Evolutionary conservation across 1,140 invertebrate genomes (phyloP), one percentile per base, ranked within the genome.

Genomic region (Metopolophium dirhodum): DNA sequence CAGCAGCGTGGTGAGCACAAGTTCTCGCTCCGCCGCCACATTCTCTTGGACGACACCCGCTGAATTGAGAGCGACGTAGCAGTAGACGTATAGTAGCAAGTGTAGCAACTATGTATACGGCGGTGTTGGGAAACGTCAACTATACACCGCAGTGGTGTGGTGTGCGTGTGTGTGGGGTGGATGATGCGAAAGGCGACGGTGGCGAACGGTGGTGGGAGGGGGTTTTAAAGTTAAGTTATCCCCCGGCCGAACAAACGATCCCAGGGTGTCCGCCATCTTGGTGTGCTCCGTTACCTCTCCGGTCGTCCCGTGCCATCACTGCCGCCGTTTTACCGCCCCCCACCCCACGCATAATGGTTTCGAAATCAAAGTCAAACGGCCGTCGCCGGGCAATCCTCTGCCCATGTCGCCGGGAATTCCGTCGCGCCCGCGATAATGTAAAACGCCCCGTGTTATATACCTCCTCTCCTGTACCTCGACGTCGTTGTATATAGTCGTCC

Each of bases 291-390:
- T 89, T 89, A 87, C 86, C 61, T 37, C 54, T 82, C 93, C 45
- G 54, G 61, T 90, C 47, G 86, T 82, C 93, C 82, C 88, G 23
- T 54, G 41, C 57, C 30, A 1, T 54, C 47, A 35, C 68, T 68
- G 61, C n/a, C 54, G 26, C 7, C 93, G 26, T 57, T 77, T 54
- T 87, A 35, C 87, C 37, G 1, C 41, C 41, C 26, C 30, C 86
- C 51, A 9, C 11, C 49, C 54, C 45, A 30, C n/a, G 90, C 49
- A 37, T 49, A 83, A 83, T 92, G 91, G 91, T 92, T 85, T 92
- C 91, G 91, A 86, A 93, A 93, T 93, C 91, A 93, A 93, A 93
- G 91, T 93, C 91, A 86, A 93, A 93, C 91, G 91, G 91, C 82
- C 91, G 91, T 92, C 77, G 91, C 82, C 37, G 91, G 82, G 82